Percentiles rank a stretch among this genome's conserved stretches.
Conservation (phyloP, 2,888 invertebrate species). For the Trachelus troglodyta region DNA sequence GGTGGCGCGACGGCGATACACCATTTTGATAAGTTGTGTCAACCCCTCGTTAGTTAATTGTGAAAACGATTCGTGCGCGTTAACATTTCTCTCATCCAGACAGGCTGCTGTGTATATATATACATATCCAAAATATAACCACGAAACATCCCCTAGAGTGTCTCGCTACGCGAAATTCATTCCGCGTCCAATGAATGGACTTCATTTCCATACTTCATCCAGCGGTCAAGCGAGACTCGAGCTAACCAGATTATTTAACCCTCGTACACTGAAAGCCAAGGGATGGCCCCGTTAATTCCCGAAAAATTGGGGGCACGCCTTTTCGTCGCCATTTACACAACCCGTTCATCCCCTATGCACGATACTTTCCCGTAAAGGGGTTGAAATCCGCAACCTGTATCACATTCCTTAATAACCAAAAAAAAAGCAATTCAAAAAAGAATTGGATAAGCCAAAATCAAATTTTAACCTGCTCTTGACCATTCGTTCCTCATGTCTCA, state of each 20-base stretch:
- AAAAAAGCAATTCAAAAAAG: no score
- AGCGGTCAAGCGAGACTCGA: slow-evolving; percentile 52
- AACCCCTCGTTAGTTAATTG: slow-evolving; percentile 66
- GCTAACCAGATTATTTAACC: slow-evolving; percentile 63
- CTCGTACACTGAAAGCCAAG: slow-evolving; percentile 38
- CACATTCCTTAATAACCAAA: no score
- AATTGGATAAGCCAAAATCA: no score
- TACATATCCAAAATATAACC: slow-evolving; percentile 5
- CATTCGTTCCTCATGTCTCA: no score
- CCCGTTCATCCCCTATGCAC: no score
- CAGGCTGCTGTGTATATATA: not conserved
- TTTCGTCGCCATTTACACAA: not conserved
- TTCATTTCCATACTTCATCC: slow-evolving; percentile 64
- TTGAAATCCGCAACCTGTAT: no score
- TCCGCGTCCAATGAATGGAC: slow-evolving; percentile 59
- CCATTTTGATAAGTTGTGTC: slow-evolving; percentile 64
- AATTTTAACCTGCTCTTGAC: no score
- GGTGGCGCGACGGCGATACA: slow-evolving; percentile 41
- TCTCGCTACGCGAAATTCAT: no score
- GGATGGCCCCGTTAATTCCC: slow-evolving; percentile 28
- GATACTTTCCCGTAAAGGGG: no score
- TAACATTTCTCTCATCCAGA: not conserved
- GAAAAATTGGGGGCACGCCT: slow-evolving; percentile 30
- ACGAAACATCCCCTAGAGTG: slow-evolving; percentile 6
- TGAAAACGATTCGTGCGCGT: slow-evolving; percentile 27